Evolutionary conservation across 2,888 invertebrate genomes (phyloP).

Genomic region (Isoperla grammatica): DNA sequence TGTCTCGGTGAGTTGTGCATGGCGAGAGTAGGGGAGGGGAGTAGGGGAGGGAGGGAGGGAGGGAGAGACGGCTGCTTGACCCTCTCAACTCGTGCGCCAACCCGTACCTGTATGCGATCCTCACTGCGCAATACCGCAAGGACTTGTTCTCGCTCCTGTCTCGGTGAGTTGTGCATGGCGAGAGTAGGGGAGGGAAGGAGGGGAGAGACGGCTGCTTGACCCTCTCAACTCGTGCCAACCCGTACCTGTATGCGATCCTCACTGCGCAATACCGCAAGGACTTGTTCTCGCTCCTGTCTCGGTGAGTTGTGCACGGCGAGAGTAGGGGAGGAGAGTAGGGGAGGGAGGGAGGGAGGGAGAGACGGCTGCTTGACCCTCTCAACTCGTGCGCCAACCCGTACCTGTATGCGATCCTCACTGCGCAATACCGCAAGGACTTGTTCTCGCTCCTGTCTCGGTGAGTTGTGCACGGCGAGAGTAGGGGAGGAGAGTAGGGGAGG

Average conservation of each 20-base stretch:
- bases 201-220: too few species aligned
- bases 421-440: constrained; percentile 76
- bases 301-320: too few species aligned
- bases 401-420: constrained; percentile 83
- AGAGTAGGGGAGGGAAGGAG: too few species aligned
- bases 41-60: too few species aligned
- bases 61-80: too few species aligned
- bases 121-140: constrained; percentile 79
- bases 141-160: constrained; percentile 64
- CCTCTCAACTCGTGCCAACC: constrained; percentile 90
- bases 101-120: constrained; percentile 85
- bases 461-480: too few species aligned
- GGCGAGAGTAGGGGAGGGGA: too few species aligned
- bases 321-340: too few species aligned
- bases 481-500: too few species aligned
- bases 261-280: constrained; percentile 82
- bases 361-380: constrained; percentile 72
- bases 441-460: constrained; percentile 61
- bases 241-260: constrained; percentile 84
- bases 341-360: constrained; percentile 53
- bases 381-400: constrained; percentile 92
- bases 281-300: constrained; percentile 58
- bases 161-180: constrained; percentile 57
- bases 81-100: constrained; percentile 90
- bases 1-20: constrained; percentile 61